phyloP scores from a whole-genome alignment of 2,797 vertebrate genomes.

The Odontamblyopus rebecca region DNA sequence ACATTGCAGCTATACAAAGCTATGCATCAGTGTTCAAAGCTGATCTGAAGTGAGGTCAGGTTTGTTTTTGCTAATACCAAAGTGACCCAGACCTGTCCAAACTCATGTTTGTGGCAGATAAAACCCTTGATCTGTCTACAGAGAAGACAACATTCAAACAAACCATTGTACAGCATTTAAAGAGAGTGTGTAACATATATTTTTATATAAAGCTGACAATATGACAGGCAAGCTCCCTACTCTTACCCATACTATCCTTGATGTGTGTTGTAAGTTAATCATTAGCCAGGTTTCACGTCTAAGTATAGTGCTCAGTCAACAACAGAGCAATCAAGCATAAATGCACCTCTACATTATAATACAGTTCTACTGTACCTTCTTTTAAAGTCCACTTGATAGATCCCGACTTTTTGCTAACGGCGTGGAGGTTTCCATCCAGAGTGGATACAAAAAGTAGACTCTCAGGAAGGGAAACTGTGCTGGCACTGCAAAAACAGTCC shows the following conservation, averaged over 20 bases:
- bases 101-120: not conserved
- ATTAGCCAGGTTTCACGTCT: conserved; percentile 54
- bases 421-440: conserved; percentile 93
- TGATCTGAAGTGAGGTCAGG: conserved; percentile 1
- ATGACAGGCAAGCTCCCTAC: conserved; percentile 34
- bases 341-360: conserved; percentile 11
- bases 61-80: not conserved
- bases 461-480: conserved; percentile 90
- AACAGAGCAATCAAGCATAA: conserved; percentile 5
- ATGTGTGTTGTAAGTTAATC: conserved; percentile 65
- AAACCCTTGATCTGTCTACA: not conserved
- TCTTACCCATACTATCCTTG: conserved; percentile 54
- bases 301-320: conserved; percentile 14
- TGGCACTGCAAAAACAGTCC: conserved; percentile 75
- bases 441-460: conserved; percentile 95
- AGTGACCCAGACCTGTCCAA: conserved; percentile 6
- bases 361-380: conserved; percentile 82
- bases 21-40: not conserved
- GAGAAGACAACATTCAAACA: not conserved
- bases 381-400: conserved; percentile 97
- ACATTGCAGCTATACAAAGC: not conserved
- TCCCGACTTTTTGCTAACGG: conserved; percentile 94
- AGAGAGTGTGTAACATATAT: too few relatives aligned
- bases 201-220: conserved; percentile 13
- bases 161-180: too few relatives aligned